Conservation (phyloP, 2,113 vertebrate species). For the Phrynosoma platyrhinos region DNA sequence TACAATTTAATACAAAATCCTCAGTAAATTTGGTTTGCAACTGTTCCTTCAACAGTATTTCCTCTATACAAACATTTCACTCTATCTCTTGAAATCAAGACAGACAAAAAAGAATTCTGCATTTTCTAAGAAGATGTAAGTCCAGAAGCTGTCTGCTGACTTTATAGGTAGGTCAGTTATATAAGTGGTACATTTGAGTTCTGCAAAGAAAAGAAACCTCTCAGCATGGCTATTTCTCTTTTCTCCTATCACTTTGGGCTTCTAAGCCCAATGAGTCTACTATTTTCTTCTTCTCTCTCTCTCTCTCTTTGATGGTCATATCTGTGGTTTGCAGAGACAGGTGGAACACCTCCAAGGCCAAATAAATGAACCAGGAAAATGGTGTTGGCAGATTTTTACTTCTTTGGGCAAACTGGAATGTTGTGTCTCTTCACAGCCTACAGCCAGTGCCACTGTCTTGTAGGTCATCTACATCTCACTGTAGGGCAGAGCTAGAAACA, state of each 20-base stretch:
- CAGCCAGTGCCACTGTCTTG: not conserved
- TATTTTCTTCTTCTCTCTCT: not conserved
- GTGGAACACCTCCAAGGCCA: slow-evolving; percentile 8
- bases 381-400: slow-evolving; percentile 2
- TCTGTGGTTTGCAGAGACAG: slow-evolving; percentile 11
- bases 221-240: not conserved
- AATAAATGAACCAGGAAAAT: slow-evolving; percentile 11
- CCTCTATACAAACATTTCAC: not conserved
- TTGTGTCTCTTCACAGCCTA: not conserved
- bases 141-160: not conserved
- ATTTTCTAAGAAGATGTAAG: not conserved
- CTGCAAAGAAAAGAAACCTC: not conserved
- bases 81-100: not conserved
- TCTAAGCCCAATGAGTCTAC: not conserved
- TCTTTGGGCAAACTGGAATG: not conserved
- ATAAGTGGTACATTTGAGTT: slow-evolving; percentile 9
- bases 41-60: not conserved
- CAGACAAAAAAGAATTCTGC: not conserved
- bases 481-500: not conserved
- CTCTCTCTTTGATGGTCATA: not conserved
- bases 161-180: slow-evolving; percentile 24
- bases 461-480: not conserved
- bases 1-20: not conserved
- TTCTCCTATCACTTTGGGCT: not conserved
- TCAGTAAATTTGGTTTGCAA: not conserved